Percentiles rank a stretch among this genome's conserved stretches.
Conservation (phyloP, 2,888 invertebrate genomes). For the Callosobruchus maculatus region DNA sequence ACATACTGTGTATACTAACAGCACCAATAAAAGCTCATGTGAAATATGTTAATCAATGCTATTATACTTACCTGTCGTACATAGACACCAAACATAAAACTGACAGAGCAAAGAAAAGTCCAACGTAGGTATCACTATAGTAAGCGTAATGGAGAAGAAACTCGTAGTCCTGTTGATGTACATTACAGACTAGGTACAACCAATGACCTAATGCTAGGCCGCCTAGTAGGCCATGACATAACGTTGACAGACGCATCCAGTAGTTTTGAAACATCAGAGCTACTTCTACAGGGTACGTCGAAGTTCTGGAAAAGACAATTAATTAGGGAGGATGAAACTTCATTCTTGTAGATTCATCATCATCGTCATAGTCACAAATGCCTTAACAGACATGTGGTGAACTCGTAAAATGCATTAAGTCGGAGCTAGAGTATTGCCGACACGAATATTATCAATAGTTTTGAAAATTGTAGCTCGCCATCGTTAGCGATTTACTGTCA, state of each 20-base stretch:
- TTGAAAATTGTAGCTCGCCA: no score
- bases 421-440: no score
- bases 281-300: conserved; percentile 51
- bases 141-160: conserved; percentile 43
- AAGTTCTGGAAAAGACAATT: conserved; percentile 20
- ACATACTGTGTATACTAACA: no score
- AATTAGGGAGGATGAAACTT: neutral
- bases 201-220: conserved; percentile 59
- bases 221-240: conserved; percentile 60
- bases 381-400: no score
- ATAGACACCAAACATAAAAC: conserved; percentile 58
- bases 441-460: no score
- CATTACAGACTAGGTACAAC: conserved; percentile 55
- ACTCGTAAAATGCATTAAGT: no score
- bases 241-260: conserved; percentile 54
- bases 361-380: no score
- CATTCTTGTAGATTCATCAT: no score
- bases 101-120: conserved; percentile 57
- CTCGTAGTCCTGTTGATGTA: conserved; percentile 40
- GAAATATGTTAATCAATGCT: no score
- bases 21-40: no score
- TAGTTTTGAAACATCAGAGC: conserved; percentile 54
- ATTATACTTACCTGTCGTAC: conserved; percentile 56
- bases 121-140: conserved; percentile 44
- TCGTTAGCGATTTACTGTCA: no score